Conservation (phyloP, 1,140 invertebrate genomes). For the Sipha flava region DNA sequence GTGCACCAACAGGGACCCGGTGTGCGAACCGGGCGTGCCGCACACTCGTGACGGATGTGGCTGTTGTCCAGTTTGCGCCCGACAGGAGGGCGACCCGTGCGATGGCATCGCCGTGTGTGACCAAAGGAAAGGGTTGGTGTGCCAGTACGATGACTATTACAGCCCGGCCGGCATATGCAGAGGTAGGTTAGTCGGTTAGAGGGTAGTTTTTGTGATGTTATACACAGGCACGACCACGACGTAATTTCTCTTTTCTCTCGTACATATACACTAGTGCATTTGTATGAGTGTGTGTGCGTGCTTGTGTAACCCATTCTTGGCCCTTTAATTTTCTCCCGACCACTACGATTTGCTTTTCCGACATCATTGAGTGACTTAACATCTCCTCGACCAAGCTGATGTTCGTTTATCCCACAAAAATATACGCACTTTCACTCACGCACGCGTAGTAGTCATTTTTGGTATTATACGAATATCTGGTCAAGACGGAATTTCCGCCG, state of each 20-base stretch:
- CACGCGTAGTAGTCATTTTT: background rate
- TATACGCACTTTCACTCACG: background rate
- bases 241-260: too few species aligned
- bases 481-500: background rate
- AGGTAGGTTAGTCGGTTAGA: background rate
- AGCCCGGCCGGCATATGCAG: conserved; percentile 28
- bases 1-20: conserved; percentile 37
- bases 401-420: background rate
- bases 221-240: too few species aligned
- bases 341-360: too few species aligned
- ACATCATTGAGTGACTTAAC: too few species aligned
- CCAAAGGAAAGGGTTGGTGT: conserved; percentile 42
- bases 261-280: too few species aligned
- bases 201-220: background rate
- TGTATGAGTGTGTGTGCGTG: too few species aligned
- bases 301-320: too few species aligned
- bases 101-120: conserved; percentile 44
- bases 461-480: conserved; percentile 11
- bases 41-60: conserved; percentile 47
- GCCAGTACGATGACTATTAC: conserved; percentile 40
- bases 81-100: conserved; percentile 47
- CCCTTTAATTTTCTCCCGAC: too few species aligned
- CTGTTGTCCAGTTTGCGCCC: conserved; percentile 48
- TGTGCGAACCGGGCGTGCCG: conserved; percentile 43
- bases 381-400: too few species aligned